A percentile compares a stretch with the other conserved stretches of the same genome.
These are phyloP conservation scores for Oegoconia quadripuncta DNA, from an alignment of 2,888 invertebrate genomes.

Conservation along the genomic window DNA sequence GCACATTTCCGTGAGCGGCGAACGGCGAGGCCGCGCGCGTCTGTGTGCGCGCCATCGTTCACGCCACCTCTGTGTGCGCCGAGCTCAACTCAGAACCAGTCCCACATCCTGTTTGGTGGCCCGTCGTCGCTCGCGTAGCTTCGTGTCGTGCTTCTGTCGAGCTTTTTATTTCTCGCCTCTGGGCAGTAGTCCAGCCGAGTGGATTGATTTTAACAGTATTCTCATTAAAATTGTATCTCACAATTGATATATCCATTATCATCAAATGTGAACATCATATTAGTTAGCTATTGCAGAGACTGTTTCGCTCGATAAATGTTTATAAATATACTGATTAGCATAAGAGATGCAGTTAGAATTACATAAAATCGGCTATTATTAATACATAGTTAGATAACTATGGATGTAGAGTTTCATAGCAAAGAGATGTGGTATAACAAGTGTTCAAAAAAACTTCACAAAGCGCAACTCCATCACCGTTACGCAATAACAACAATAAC, in stretches of 20 bases:
- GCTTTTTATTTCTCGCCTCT: conserved; percentile 74
- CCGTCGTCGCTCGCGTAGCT: conserved; percentile 62
- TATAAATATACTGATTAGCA: no score
- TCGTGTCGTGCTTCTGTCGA: conserved; percentile 57
- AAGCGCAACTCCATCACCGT: conserved; percentile 30
- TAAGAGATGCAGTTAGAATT: no score
- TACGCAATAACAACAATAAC: conserved; percentile 51
- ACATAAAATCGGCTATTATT: no score
- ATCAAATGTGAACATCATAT: no score
- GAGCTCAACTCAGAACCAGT: conserved; percentile 75
- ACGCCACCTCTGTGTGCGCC: conserved; percentile 44
- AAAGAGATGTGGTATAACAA: neutral
- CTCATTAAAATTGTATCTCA: no score
- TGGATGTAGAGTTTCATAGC: no score
- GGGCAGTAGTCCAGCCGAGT: conserved; percentile 27
- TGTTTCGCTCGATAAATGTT: no score
- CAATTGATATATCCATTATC: no score
- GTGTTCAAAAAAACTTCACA: neutral
- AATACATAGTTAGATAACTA: no score
- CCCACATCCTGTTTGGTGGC: conserved; percentile 77
- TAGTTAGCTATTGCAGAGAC: no score
- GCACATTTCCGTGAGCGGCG: conserved; percentile 74
- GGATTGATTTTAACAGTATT: conserved; percentile 36
- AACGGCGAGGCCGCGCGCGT: conserved; percentile 61
- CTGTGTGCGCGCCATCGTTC: conserved; percentile 44